Conservation (phyloP, 2,888 invertebrate species). For the Chrysopilus asiliformis region DNA sequence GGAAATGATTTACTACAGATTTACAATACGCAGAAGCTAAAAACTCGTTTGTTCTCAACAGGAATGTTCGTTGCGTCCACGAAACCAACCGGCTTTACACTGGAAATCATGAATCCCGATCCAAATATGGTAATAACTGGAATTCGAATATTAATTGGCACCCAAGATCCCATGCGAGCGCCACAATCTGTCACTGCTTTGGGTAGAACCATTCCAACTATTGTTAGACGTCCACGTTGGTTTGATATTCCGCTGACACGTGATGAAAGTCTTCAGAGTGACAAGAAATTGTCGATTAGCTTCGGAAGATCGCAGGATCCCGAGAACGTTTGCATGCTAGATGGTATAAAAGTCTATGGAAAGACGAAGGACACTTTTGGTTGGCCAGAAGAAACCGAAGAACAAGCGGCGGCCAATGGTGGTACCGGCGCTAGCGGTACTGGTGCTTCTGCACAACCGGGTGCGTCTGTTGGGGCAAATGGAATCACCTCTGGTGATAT, state of each 20-base stretch:
- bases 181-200: conserved; percentile 28
- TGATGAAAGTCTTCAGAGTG: conserved; percentile 84
- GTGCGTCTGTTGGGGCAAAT: conserved; percentile 20
- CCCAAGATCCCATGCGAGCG: conserved; percentile 31
- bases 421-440: conserved; percentile 26
- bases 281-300: conserved; percentile 72
- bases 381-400: conserved; percentile 93
- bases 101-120: conserved; percentile 81
- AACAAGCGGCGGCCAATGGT: conserved; percentile 37
- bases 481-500: conserved; percentile 14
- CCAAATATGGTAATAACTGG: conserved; percentile 82
- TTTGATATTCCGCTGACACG: conserved; percentile 89
- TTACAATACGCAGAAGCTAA: conserved; percentile 86
- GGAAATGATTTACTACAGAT: conserved; percentile 90
- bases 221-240: conserved; percentile 72
- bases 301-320: conserved; percentile 80
- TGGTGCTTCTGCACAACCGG: conserved; percentile 21
- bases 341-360: conserved; percentile 88
- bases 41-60: conserved; percentile 51
- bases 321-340: conserved; percentile 81
- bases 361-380: conserved; percentile 92
- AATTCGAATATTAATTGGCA: conserved; percentile 69
- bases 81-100: conserved; percentile 74
- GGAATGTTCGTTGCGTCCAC: conserved; percentile 90
- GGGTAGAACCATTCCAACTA: conserved; percentile 59